phyloP scores from a whole-genome alignment of 2,113 vertebrate species.

The Agapornis roseicollis region DNA sequence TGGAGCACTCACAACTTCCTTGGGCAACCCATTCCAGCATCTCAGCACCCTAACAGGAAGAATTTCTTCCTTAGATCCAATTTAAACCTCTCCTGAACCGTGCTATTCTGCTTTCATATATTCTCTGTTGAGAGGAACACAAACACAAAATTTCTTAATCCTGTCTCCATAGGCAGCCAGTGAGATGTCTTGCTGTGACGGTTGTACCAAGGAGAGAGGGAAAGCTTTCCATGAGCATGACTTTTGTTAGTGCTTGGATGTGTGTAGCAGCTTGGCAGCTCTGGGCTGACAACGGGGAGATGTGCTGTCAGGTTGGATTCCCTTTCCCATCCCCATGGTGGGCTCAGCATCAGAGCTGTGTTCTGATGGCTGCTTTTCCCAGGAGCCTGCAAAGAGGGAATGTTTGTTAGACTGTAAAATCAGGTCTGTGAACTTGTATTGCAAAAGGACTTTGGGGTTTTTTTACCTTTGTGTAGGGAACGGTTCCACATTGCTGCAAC shows the following conservation, averaged over 20 bases:
- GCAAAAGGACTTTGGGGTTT: not conserved
- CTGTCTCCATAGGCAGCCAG: not conserved
- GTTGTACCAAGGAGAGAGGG: not conserved
- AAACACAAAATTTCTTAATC: not conserved
- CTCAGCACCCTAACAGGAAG: too few species aligned
- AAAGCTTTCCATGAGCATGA: not conserved
- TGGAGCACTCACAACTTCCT: too few species aligned
- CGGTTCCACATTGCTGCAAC: not conserved
- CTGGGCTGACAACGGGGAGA: not conserved
- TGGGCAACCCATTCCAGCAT: too few species aligned
- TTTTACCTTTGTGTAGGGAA: not conserved
- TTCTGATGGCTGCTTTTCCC: not conserved
- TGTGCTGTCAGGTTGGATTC: not conserved
- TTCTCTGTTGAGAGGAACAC: not conserved
- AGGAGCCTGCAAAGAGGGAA: not conserved
- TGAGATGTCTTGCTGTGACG: accelerated
- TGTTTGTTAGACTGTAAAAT: not conserved
- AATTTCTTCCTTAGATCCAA: too few species aligned
- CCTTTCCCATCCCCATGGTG: not conserved
- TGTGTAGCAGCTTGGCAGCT: not conserved
- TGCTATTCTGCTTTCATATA: not conserved
- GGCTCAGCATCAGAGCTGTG: not conserved
- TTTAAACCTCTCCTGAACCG: too few species aligned
- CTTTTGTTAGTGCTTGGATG: not conserved
- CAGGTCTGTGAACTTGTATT: not conserved